phyloP scores from a whole-genome alignment of 2,888 invertebrate genomes.

The Electrophaes corylata region DNA sequence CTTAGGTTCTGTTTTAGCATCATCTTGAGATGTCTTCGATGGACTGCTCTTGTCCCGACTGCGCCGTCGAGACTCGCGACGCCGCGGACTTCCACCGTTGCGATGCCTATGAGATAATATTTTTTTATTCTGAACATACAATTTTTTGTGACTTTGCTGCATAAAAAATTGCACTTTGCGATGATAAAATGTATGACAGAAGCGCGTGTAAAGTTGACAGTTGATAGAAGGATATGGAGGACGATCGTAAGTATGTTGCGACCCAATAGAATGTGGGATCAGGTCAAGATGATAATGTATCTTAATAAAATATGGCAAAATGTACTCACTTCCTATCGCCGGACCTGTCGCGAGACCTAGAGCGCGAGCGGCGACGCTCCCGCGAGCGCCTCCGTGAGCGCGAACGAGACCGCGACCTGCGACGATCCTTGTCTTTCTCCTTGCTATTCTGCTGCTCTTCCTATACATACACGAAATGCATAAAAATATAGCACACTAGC shows the following conservation, averaged over 20 bases:
- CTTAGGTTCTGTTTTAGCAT: slow-evolving; percentile 69
- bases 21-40: slow-evolving; percentile 59
- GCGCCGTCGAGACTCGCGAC: slow-evolving; percentile 59
- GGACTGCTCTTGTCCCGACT: slow-evolving; percentile 63
- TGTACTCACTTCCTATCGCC: slow-evolving; percentile 71
- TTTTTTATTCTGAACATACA: too few relatives aligned
- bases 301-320: not conserved
- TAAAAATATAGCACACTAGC: too few relatives aligned
- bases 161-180: not conserved
- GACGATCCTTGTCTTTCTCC: slow-evolving; percentile 89
- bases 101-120: slow-evolving; percentile 55
- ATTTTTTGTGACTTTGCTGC: too few relatives aligned
- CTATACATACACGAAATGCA: slow-evolving; percentile 37
- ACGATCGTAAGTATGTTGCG: too few relatives aligned
- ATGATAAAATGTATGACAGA: too few relatives aligned
- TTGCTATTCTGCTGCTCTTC: slow-evolving; percentile 82
- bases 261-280: not conserved
- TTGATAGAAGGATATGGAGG: too few relatives aligned
- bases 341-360: slow-evolving; percentile 70
- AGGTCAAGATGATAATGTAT: not conserved
- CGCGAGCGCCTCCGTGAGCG: slow-evolving; percentile 69
- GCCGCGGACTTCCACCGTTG: slow-evolving; percentile 75
- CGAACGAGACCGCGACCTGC: slow-evolving; percentile 71
- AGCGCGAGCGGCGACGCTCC: slow-evolving; percentile 67
- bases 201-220: too few relatives aligned